Percentiles rank a stretch among this genome's conserved stretches.
phyloP scores from a whole-genome alignment of 2,888 invertebrate genomes.

The Muscina levida region DNA sequence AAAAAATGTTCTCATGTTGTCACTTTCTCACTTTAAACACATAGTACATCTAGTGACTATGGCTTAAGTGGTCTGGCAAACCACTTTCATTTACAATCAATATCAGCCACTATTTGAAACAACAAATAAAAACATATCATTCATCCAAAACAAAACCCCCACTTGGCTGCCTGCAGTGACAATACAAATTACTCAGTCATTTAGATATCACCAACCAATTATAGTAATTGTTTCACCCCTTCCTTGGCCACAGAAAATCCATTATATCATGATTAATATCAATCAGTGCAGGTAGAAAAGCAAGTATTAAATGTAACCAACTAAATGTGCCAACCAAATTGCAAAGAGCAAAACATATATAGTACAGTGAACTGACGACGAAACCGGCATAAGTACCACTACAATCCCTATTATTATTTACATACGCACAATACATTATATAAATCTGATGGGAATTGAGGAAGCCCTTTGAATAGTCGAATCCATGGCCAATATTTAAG shows the following conservation, averaged over 20 bases:
- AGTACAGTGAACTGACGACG: background rate
- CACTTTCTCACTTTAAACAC: too few relatives aligned
- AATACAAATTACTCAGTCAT: conserved; percentile 31
- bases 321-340: background rate
- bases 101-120: too few relatives aligned
- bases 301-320: background rate
- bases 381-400: background rate
- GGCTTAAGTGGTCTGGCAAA: too few relatives aligned
- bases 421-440: background rate
- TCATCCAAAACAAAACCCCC: too few relatives aligned
- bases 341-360: background rate
- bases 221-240: conserved; percentile 32
- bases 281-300: conserved; percentile 26
- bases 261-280: conserved; percentile 34
- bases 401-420: background rate
- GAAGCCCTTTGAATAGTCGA: conserved; percentile 1
- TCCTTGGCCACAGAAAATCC: background rate
- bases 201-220: conserved; percentile 36
- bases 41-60: too few relatives aligned
- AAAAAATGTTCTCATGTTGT: too few relatives aligned
- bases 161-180: too few relatives aligned
- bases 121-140: too few relatives aligned
- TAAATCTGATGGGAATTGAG: conserved; percentile 24
- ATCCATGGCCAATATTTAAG: background rate
- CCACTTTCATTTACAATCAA: too few relatives aligned